Evolutionary conservation across 2,888 invertebrate species (phyloP), one percentile per base, ranked within the genome.

Genomic region (Oconnorella tubifera): DNA sequence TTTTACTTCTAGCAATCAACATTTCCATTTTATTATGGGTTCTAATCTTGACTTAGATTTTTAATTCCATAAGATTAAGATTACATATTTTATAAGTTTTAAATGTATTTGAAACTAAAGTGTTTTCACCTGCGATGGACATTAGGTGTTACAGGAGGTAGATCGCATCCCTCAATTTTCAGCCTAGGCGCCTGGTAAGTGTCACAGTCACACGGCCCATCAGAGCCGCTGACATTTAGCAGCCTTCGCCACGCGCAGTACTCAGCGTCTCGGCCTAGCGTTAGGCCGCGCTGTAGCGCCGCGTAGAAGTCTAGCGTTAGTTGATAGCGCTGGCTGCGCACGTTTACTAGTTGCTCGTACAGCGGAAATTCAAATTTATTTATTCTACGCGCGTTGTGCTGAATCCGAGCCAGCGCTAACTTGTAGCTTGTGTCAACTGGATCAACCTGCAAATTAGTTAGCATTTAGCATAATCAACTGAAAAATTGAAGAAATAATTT

Each of bases 281-380:
- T n/a, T n/a, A n/a, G n/a, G 40, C 68, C 67, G 10, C 63, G 49
- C 59, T 63, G 71, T 19, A 72, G 63, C 31, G 69, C 70, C 3
- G 68, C 63, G 55, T 71, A 72, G 69, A 72, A 68, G 51, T 72
- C 69, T 14, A 70, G 66, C 68, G 70, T 66, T 33, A 72, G 65
- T 61, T 72, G 71, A 71, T 63, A 78, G 25, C 77, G 73, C 69
- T 77, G 74, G 33, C 76, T 68, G 56, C 78, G 75, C 51, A 75
- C 68, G 58, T 76, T 78, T 67, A 78, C 75, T 50, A 75, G 72
- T 51, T 76, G 73, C 63, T 79, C 78, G 64, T 77, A 78, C 63
- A 77, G 74, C 1, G 78, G 79, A 60, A 75, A 77, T 64, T 80
- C 78, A 56, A 79, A 73, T 4, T 72, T 71, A 70, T 78, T 79